These are phyloP conservation scores for Centroberyx gerrardi DNA, from an alignment of 2,797 vertebrate species.

Conservation along the genomic window DNA sequence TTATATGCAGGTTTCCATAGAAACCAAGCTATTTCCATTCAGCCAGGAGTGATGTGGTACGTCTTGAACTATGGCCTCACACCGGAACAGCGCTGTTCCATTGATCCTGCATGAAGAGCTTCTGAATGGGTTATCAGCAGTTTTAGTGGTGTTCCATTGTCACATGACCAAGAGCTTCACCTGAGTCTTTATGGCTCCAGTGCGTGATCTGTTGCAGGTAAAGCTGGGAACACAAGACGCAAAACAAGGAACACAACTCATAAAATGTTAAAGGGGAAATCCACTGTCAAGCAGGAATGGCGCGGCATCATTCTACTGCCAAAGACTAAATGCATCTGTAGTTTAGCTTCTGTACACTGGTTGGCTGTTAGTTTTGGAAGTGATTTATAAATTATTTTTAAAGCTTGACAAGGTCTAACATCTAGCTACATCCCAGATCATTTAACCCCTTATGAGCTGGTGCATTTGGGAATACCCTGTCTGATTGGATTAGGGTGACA, in stretches of 20 bases:
- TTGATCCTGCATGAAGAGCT: background rate
- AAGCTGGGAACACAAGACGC: background rate
- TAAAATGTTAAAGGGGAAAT: background rate
- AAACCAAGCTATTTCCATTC: background rate
- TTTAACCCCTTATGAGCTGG: no score
- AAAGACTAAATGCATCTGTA: no score
- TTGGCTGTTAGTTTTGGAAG: no score
- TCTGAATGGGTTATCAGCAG: constrained; percentile 40
- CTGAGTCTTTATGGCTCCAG: constrained; percentile 7
- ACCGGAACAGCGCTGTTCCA: constrained; percentile 1
- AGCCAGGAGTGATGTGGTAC: background rate
- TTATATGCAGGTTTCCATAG: background rate
- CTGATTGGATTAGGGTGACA: no score
- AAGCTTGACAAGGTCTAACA: no score
- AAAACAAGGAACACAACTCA: background rate
- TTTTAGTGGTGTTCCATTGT: constrained; percentile 20
- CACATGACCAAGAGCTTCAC: constrained; percentile 32
- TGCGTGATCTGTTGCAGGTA: background rate
- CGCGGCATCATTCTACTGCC: no score
- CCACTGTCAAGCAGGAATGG: no score
- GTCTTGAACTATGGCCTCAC: background rate
- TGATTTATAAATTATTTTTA: no score
- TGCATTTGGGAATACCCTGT: no score
- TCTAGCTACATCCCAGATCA: no score
- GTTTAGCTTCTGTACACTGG: no score